Evolutionary conservation across 2,888 invertebrate species (phyloP).

Genomic region (Cephus rjabovi): DNA sequence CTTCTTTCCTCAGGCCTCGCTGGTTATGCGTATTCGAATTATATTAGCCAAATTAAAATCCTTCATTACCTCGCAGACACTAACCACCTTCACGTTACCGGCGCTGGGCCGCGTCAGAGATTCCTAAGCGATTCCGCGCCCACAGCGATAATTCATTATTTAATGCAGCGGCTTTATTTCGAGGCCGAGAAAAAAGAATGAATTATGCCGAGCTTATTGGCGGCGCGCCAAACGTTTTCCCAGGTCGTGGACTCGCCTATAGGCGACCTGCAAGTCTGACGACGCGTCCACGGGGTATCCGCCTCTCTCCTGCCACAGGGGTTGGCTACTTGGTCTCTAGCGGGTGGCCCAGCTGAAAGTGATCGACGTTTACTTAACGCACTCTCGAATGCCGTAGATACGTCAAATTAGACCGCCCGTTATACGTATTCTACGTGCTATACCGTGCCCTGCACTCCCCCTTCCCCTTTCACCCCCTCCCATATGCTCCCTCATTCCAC

Average conservation of each 20-base stretch:
- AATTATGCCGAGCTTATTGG: constrained; percentile 50
- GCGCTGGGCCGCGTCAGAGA: not conserved
- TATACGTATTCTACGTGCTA: not conserved
- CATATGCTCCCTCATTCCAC: not conserved
- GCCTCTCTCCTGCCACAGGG: not conserved
- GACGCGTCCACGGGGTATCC: not conserved
- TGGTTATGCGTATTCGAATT: not conserved
- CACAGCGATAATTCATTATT: constrained; percentile 24
- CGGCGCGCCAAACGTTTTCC: constrained; percentile 49
- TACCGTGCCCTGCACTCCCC: not conserved
- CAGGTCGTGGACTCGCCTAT: constrained; percentile 12
- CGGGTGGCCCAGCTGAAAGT: not conserved
- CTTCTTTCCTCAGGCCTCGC: not conserved
- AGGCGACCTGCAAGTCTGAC: not conserved
- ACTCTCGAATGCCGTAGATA: not conserved
- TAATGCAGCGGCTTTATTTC: constrained; percentile 20
- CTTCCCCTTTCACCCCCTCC: not conserved
- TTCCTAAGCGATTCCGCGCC: not conserved
- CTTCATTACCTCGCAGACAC: not conserved
- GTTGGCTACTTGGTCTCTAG: not conserved
- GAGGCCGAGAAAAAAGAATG: constrained; percentile 31
- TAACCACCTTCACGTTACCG: not conserved
- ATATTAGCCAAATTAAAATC: not conserved
- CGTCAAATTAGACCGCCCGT: not conserved
- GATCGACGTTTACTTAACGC: not conserved